Evolutionary conservation across 2,113 vertebrate species (phyloP), one percentile per base, ranked within the genome.

Genomic region (Mixornis gularis): DNA sequence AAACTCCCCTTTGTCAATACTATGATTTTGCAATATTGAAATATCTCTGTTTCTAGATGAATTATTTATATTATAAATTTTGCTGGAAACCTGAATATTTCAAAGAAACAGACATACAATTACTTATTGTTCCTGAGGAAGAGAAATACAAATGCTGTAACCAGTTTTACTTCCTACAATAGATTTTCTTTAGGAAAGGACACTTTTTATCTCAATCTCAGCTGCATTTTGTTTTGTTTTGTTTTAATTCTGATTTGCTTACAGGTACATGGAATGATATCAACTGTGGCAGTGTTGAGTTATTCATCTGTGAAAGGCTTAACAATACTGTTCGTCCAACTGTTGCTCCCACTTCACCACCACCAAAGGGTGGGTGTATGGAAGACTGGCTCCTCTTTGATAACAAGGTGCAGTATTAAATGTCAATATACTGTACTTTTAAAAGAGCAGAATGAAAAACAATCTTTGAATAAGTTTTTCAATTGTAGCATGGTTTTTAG

Each of bases 211-310:
- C 18, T 10, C 4, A 34, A 9, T 71, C 22, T 34, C 16, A 17
- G 22, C 30, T 55, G 25, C 12, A 17, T 73, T 93, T 73, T 22
- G 0, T 30, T 44, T 36, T 48, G 7, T n/a, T 56, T 43, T 27
- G 11, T 55, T 38, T 46, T 15, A 30, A 55, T 79, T 82, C 21
- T 65, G 8, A 55, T 66, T 53, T 80, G 1, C 26, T 76, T 89
- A n/a, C 77, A 99, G 99, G 99, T 3, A 97, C 97, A 68, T 99
- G 99, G 99, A 99, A 99, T 95, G 99, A 99, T 82, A 98, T 99
- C 46, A 99, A 99, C 92, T 99, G 99, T 94, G 99, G 99, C 19
- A 72, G 95, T 2, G 87, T 97, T 40, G 95, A 98, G 5, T 80
- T 97, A 12, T 99, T 98, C 34, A 98, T 99, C 69, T 99, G 99